phyloP scores from a whole-genome alignment of 2,888 invertebrate genomes.

The Rotaria macrura region DNA sequence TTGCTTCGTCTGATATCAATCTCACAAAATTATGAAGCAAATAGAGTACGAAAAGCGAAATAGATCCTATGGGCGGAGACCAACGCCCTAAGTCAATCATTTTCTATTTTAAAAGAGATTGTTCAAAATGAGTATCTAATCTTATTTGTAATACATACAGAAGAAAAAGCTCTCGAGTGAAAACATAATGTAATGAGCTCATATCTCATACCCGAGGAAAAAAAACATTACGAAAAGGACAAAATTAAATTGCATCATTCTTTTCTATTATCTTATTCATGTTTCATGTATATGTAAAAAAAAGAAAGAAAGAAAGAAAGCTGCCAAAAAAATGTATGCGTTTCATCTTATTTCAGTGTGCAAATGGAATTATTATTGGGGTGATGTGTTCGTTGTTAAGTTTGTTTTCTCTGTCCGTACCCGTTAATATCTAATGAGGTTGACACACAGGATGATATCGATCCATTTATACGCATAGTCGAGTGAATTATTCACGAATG shows the following conservation, averaged over 20 bases:
- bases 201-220: neutral
- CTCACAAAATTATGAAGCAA: neutral
- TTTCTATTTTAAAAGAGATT: neutral
- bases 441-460: conserved; percentile 15
- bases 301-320: neutral
- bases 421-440: conserved; percentile 1
- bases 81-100: neutral
- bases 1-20: neutral
- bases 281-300: neutral
- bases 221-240: neutral
- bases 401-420: neutral
- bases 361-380: neutral
- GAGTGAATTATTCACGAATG: neutral
- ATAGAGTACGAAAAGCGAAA: neutral
- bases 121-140: neutral
- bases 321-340: neutral
- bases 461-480: neutral
- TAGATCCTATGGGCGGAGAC: neutral
- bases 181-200: neutral
- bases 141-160: neutral
- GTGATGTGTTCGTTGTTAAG: neutral
- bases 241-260: neutral
- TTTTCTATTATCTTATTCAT: neutral
- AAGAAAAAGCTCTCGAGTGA: neutral
- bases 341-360: neutral